Base-by-base conservation (phyloP, 2,888 invertebrate genomes). In the Kuschelorhynchus macadamiae region DNA sequence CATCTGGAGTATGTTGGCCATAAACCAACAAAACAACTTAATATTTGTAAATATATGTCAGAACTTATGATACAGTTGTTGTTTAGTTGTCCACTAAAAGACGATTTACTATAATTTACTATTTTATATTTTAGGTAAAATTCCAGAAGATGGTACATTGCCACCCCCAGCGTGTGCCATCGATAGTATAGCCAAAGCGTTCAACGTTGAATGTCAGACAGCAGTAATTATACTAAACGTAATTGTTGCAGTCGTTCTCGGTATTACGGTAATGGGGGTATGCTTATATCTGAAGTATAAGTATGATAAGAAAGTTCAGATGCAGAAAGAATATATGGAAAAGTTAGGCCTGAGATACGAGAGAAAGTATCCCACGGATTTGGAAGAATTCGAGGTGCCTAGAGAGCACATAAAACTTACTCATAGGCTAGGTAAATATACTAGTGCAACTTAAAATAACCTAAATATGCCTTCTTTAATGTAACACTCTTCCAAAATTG, bases 381-480 rank as follows among this genome's bases (percentile, higher is more conserved):
- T 94, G 33, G 95, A 95, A 81, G 92, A 93, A 77, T 96, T 95
- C 94, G 96, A 97, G 82, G 88, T 96, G 49, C 89, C 93, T 0
- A 87, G 95, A 57, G 92, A 94, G 76, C 88, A 90, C 59, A 92
- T 97, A 21, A 94, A 95, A 16, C 91, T 95, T 72, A 95, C 94
- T 84, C 86, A 95, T 16, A 92, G 91, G 80, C 85, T 96, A 17
- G 96, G 93, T 11, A 93, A 81, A 96, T 20, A 56, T 20, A n/a
- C n/a, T n/a, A n/a, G n/a, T n/a, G n/a, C n/a, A n/a, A n/a, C n/a
- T n/a, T n/a, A n/a, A n/a, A n/a, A n/a, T n/a, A n/a, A n/a, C n/a
- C n/a, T n/a, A n/a, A n/a, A n/a, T n/a, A n/a, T n/a, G n/a, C n/a
- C n/a, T n/a, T n/a, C n/a, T n/a, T n/a, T n/a, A n/a, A n/a, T n/a